Evolutionary conservation across 1,140 invertebrate species (phyloP).

Genomic region (Macrocentrus cingulum): DNA sequence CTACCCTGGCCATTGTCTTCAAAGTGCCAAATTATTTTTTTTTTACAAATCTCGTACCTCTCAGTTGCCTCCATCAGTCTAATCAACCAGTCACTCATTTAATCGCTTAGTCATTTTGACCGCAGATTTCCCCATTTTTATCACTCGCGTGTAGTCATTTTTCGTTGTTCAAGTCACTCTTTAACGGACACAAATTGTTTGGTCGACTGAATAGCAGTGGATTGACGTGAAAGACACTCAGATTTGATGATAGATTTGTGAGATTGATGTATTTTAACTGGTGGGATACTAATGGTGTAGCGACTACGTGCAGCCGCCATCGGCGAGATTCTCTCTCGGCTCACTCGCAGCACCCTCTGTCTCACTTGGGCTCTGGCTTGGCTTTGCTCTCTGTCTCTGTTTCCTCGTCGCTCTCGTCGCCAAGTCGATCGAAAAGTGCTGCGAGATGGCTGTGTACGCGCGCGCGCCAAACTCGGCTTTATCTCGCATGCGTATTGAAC

Average conservation of each 20-base stretch:
- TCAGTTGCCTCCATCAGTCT: neutral
- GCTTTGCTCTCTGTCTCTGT: conserved; percentile 22
- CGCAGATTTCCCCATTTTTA: too few relatives aligned
- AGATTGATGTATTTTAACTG: too few relatives aligned
- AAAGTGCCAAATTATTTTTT: too few relatives aligned
- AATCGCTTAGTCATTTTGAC: neutral
- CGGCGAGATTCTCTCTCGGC: conserved; percentile 36
- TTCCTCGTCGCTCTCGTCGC: conserved; percentile 33
- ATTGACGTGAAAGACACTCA: too few relatives aligned
- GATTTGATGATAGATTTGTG: too few relatives aligned
- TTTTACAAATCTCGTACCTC: too few relatives aligned
- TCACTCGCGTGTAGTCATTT: too few relatives aligned
- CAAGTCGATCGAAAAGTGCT: conserved; percentile 56
- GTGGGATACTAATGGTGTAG: neutral
- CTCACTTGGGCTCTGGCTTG: neutral
- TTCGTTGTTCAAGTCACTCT: too few relatives aligned
- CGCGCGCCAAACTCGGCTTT: conserved; percentile 45
- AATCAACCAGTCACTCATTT: neutral
- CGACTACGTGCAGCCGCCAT: conserved; percentile 35
- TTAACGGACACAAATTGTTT: too few relatives aligned
- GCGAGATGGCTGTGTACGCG: conserved; percentile 23
- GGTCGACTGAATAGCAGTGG: too few relatives aligned
- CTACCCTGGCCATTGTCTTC: too few relatives aligned
- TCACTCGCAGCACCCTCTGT: neutral
- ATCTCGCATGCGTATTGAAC: conserved; percentile 56